Evolutionary conservation across 2,888 invertebrate genomes (phyloP).

Genomic region (Trissolcus brochymenae): DNA sequence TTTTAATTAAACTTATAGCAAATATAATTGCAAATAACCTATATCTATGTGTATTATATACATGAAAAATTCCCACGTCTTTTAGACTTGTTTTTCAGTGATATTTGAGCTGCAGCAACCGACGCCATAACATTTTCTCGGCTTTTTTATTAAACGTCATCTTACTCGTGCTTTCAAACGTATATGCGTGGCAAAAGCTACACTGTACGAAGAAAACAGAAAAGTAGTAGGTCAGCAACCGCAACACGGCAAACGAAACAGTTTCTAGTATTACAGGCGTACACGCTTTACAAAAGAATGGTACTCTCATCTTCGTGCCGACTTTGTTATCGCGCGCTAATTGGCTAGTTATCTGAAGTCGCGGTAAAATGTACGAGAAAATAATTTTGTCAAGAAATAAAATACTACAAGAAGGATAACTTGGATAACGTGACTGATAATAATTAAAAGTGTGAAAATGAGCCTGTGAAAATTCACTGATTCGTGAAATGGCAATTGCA

Average conservation of each 20-base stretch:
- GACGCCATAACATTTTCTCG: conserved; percentile 37
- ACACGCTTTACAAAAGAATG: conserved; percentile 34
- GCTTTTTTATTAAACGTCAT: conserved; percentile 48
- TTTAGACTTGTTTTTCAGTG: conserved; percentile 12
- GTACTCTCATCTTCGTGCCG: conserved; percentile 54
- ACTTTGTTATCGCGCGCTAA: conserved; percentile 60
- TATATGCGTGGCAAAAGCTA: conserved; percentile 14
- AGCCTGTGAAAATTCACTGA: neutral
- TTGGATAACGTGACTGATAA: neutral
- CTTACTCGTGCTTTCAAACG: conserved; percentile 36
- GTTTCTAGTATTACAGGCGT: conserved; percentile 34
- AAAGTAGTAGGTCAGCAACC: conserved; percentile 41
- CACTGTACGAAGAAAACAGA: conserved; percentile 23
- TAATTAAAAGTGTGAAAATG: neutral
- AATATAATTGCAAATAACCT: neutral
- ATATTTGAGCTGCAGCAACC: conserved; percentile 29
- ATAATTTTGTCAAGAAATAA: conserved; percentile 30
- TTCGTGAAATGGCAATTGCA: neutral
- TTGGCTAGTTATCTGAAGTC: conserved; percentile 64
- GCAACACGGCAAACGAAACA: conserved; percentile 33
- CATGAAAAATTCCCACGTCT: neutral
- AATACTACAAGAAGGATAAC: conserved; percentile 16
- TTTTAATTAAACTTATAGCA: neutral
- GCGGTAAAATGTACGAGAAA: conserved; percentile 35
- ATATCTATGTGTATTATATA: neutral